Evolutionary conservation across 2,888 invertebrate genomes (phyloP), one percentile per base, ranked within the genome.

Genomic region (Clunio marinus): DNA sequence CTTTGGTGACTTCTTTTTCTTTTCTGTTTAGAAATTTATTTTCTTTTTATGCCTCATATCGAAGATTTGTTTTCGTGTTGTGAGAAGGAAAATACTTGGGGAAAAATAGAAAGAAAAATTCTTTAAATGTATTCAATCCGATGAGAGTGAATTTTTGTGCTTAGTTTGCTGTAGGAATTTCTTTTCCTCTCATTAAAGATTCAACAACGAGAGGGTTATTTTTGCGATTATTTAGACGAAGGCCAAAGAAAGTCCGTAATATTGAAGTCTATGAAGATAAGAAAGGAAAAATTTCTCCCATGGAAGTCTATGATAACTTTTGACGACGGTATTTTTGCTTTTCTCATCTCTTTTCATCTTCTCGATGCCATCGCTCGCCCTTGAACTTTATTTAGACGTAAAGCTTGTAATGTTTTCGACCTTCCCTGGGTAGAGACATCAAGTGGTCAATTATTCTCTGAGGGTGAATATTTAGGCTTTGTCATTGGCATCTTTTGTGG

Each of bases 121-220:
- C 17, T 17, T n/a, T 28, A 25, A 27, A 7, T 55, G n/a, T 25
- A 10, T 25, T 57, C 7, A n/a, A n/a, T n/a, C 10, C n/a, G 22
- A 27, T 20, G 10, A 32, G 17, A 59, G 17, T 37, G 15, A 60
- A 32, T 60, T 60, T 13, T 7, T 10, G 7, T 51, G 3, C 3
- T 17, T 51, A 20, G 7, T 45, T 5, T 32, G 4, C 45, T 10
- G 8, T 45, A 4, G 17, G 51, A 51, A 45, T 63, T 63, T 63
- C 46, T 37, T 25, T 63, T 63, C n/a, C n/a, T n/a, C 25, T 63
- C 63, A 63, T 63, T 63, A 63, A 46, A 63, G 45, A 63, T 63
- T 63, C 37, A 63, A 20, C 15, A 15, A n/a, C 15, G 41, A 32
- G 41, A 41, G 62, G 37, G 22, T 25, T 62, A 17, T 28, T 37